Evolutionary conservation across 2,113 vertebrate species (phyloP).

Genomic region (Phalacrocorax carbo): DNA sequence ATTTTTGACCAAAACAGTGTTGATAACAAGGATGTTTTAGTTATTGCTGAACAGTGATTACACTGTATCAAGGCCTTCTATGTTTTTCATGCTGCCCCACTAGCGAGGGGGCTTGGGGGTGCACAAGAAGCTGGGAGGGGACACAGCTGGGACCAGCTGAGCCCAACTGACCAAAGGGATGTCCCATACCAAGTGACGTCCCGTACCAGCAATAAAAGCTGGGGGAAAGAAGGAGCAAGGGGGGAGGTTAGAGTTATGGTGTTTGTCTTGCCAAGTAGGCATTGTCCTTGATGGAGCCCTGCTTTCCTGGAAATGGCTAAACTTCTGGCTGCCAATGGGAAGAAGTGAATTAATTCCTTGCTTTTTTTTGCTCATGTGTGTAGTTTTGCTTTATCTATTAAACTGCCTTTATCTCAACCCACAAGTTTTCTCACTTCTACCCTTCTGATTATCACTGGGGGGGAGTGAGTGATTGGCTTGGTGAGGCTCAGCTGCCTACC

Average conservation of each 20-base stretch:
- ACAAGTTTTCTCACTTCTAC: neutral
- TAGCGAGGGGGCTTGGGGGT: neutral
- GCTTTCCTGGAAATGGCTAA: neutral
- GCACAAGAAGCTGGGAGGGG: neutral
- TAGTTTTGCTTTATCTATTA: neutral
- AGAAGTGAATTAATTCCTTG: neutral
- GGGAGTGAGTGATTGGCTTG: accelerated
- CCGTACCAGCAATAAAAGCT: neutral
- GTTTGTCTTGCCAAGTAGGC: neutral
- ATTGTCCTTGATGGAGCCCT: neutral
- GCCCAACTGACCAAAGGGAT: neutral
- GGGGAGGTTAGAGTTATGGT: neutral
- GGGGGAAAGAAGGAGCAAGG: neutral
- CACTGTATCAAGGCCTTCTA: neutral
- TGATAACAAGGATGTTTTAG: neutral
- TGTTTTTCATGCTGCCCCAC: neutral
- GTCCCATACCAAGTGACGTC: neutral
- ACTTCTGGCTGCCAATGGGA: neutral
- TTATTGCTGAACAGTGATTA: neutral
- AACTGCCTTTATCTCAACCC: neutral
- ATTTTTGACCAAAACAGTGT: neutral
- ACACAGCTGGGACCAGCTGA: neutral
- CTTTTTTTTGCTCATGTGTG: neutral
- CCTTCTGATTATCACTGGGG: neutral
- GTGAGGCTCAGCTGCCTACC: neutral